Evolutionary conservation across 2,888 invertebrate genomes (phyloP), one percentile per base, ranked within the genome.

Genomic region (Apantesis nais): DNA sequence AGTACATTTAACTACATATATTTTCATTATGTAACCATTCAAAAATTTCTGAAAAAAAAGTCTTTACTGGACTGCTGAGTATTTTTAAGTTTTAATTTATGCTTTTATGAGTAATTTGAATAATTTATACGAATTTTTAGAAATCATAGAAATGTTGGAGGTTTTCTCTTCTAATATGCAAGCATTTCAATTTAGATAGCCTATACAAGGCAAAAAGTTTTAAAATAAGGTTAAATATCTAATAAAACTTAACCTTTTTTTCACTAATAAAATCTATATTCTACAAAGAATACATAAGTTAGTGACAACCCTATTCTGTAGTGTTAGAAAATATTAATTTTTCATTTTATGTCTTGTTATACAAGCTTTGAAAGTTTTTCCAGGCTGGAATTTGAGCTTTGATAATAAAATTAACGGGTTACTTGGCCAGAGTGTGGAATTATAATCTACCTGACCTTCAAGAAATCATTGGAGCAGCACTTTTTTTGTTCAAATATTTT

Each of bases 281-380:
- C 3, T 19, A 22, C 22, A 48, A 4, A 48, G 4, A 22, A 19
- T 48, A 44, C 44, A 39, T 11, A 39, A 11, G 39, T 39, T 39
- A 1, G 39, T n/a, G 39, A 34, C 48, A 64, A 31, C 64, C 64
- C 64, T 64, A 48, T n/a, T 22, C 5, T 11, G 2, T 29, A 31
- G 64, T 64, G 44, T 62, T 60, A 60, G 64, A 29, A 19, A 25
- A 66, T 48, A 65, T 70, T 52, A 70, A 70, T 70, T 66, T 39
- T n/a, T 29, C 37, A 66, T 62, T 70, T 66, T 70, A 70, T 70
- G 62, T 39, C 52, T 31, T 44, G 41, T 60, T n/a, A n/a, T 60
- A 66, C 58, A 66, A 25, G 66, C 29, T 29, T 12, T 12, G 41
- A 22, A 60, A 41, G n/a, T 60, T 63, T 63, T 41, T 63, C 29